phyloP scores from a whole-genome alignment of 2,797 vertebrate species.

The Crenuchus spilurus region DNA sequence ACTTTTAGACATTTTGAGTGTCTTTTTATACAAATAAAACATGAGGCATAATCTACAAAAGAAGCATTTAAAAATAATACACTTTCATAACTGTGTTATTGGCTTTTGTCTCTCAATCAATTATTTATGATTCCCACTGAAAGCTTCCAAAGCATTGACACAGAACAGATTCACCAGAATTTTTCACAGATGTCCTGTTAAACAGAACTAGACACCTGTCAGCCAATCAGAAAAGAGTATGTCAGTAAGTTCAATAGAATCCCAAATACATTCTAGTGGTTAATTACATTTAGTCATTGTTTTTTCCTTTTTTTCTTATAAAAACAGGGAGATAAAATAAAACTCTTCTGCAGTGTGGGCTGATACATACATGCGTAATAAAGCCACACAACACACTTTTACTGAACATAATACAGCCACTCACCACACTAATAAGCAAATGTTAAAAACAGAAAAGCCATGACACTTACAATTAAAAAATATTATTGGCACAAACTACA shows the following conservation, averaged over 20 bases:
- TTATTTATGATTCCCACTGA: too few species aligned
- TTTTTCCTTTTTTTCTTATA: conserved; percentile 51
- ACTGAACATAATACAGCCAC: conserved; percentile 60
- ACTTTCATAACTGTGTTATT: too few species aligned
- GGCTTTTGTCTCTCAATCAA: too few species aligned
- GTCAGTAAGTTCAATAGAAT: conserved; percentile 76
- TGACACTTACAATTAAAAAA: conserved; percentile 59
- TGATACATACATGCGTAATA: conserved; percentile 69
- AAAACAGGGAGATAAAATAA: conserved; percentile 63
- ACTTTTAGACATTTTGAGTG: too few species aligned
- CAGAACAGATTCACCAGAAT: too few species aligned
- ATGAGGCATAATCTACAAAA: too few species aligned
- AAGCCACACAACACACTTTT: conserved; percentile 60
- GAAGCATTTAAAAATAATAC: too few species aligned
- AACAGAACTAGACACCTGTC: too few species aligned
- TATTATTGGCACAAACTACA: conserved; percentile 74
- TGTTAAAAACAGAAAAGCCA: conserved; percentile 66
- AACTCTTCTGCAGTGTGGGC: conserved; percentile 57
- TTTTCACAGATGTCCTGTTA: too few species aligned
- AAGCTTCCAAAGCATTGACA: too few species aligned
- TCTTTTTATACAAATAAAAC: too few species aligned
- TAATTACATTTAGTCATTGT: conserved; percentile 74
- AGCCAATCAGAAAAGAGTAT: too few species aligned
- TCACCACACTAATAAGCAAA: conserved; percentile 67
- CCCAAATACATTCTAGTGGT: conserved; percentile 87